Percentiles rank a stretch among this genome's conserved stretches.
Evolutionary conservation across 2,888 invertebrate species (phyloP).

Genomic region (Andrena trimmerana): DNA sequence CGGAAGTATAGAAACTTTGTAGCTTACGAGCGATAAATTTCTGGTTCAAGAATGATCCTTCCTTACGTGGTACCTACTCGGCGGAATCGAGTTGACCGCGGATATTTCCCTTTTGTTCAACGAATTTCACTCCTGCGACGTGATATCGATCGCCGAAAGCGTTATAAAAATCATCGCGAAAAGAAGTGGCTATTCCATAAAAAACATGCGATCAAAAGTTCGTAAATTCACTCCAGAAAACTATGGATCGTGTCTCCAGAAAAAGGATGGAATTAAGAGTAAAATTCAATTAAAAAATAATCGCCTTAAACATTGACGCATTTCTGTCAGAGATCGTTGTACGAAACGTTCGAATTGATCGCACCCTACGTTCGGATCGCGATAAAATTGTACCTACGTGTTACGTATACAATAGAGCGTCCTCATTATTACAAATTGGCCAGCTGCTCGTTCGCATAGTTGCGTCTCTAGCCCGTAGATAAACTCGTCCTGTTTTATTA

Average conservation of each 20-base stretch:
- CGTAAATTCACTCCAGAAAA: background rate
- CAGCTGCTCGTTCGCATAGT: constrained; percentile 9
- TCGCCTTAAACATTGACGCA: background rate
- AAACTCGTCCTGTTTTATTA: background rate
- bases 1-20: constrained; percentile 59
- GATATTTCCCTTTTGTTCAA: background rate
- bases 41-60: constrained; percentile 55
- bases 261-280: background rate
- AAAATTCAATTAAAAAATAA: background rate
- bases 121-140: background rate
- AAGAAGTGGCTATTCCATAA: background rate
- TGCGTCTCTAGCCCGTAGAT: constrained; percentile 10
- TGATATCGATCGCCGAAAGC: background rate
- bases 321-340: background rate
- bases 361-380: background rate
- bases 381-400: background rate
- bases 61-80: background rate
- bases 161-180: background rate
- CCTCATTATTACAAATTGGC: background rate
- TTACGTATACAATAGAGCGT: constrained; percentile 16
- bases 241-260: background rate
- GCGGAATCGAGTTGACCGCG: background rate
- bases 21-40: constrained; percentile 66
- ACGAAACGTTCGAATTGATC: background rate
- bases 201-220: background rate